phyloP scores from a whole-genome alignment of 2,797 vertebrate species.

The Tachyglossus aculeatus region DNA sequence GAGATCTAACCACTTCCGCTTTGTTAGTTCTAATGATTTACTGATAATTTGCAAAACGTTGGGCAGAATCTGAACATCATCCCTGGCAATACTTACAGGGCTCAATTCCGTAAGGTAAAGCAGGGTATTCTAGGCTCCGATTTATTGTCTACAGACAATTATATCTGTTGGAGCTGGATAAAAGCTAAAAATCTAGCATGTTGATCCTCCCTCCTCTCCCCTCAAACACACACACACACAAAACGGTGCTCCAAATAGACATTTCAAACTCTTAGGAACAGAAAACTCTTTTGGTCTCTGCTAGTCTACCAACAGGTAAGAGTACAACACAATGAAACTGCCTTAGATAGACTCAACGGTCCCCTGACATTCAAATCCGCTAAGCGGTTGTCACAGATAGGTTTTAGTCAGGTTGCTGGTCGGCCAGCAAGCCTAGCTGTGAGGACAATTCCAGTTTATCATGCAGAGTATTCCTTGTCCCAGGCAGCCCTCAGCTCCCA shows the following conservation, averaged over 20 bases:
- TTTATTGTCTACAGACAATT: background rate
- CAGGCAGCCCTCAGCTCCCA: no score
- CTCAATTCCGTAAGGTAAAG: background rate
- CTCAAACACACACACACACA: background rate
- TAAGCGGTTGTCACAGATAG: no score
- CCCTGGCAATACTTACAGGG: background rate
- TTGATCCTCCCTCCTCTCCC: no score
- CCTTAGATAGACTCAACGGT: no score
- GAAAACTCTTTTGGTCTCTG: background rate
- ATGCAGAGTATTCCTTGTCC: no score
- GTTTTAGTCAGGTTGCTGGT: no score
- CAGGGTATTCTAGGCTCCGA: background rate
- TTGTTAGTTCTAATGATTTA: background rate
- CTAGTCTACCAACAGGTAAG: background rate
- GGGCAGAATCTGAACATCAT: background rate
- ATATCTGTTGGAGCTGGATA: no score
- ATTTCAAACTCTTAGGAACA: background rate
- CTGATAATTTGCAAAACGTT: background rate
- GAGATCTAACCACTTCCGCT: conserved; percentile 20
- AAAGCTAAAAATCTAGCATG: no score
- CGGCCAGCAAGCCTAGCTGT: no score
- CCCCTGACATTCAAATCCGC: no score
- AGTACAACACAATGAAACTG: background rate
- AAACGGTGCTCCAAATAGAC: no score
- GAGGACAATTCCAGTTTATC: no score